Base-by-base conservation (phyloP, 2,113 vertebrate species). In the Takifugu flavidus region DNA sequence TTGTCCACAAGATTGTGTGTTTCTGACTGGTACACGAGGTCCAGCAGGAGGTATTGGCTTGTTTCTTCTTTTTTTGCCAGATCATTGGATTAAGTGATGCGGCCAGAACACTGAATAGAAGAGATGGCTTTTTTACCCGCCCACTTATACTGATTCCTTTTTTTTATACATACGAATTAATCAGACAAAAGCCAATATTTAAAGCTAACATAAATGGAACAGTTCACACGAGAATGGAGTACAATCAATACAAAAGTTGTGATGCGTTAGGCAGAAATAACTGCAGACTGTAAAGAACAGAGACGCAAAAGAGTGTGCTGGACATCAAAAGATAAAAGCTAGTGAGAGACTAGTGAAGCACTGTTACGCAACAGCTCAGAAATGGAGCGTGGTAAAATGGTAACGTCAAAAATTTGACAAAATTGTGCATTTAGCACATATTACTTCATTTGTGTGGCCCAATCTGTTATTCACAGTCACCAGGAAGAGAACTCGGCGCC, bases 1-100 rank as follows among this genome's bases (percentile, higher is more conserved):
- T 72, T 74, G 74, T 82, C 83, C 71, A 74, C 75, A 72, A 69
- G 71, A 82, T 58, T 67, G 7, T 31, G 7, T 31, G 2, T 31
- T 31, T 31, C 7, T 4, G 25, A 20, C 28, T 20, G 25, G 34
- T 67, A 67, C 55, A 72, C 28, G 50, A 75, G 64, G 44, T 68
- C 20, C 20, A 20, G 20, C 20, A 20, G 20, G 20, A 20, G 47
- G 7, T 31, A 6, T 4, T 31, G 29, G 7, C 5, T 31, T 4
- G 3, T 31, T 31, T 31, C 2, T 6, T 6, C 4, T 3, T 31
- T 31, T 69, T 58, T 66, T 56, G 25, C 27, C 10, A 39, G 26
- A n/a, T 42, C 50, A 50, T 49, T 69, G 15, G 28, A 67, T 69
- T 61, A 52, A n/a, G 13, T 49, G 42, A 67, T 25, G 15, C 12